Evolutionary conservation across 2,888 invertebrate genomes (phyloP).

Genomic region (Globia sparganii): DNA sequence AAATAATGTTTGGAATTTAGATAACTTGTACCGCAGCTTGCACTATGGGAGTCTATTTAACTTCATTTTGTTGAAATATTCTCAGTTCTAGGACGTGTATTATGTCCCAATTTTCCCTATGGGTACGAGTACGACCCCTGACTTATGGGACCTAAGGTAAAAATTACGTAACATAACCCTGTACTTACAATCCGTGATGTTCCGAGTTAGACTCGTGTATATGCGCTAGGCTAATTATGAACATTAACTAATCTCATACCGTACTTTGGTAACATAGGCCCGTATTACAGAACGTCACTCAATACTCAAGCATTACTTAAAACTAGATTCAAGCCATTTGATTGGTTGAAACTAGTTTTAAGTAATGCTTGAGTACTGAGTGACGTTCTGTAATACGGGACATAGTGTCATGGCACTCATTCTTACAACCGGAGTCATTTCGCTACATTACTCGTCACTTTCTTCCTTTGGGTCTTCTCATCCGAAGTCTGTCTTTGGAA

Average conservation of each 20-base stretch:
- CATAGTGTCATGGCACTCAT: slow-evolving; percentile 86
- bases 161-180: slow-evolving; percentile 33
- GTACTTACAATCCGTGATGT: slow-evolving; percentile 38
- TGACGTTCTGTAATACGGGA: too few relatives aligned
- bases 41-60: not conserved
- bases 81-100: not conserved
- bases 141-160: not conserved
- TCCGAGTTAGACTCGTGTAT: slow-evolving; percentile 44
- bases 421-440: slow-evolving; percentile 66
- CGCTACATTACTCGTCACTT: slow-evolving; percentile 70
- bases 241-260: slow-evolving; percentile 81
- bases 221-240: slow-evolving; percentile 64
- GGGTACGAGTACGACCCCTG: not conserved
- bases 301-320: too few relatives aligned
- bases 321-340: too few relatives aligned
- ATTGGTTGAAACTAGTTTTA: too few relatives aligned
- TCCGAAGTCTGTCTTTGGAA: slow-evolving; percentile 92
- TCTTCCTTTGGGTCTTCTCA: slow-evolving; percentile 85
- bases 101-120: slow-evolving; percentile 4
- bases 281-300: too few relatives aligned
- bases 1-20: not conserved
- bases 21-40: slow-evolving; percentile 4
- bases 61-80: not conserved
- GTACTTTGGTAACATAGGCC: slow-evolving; percentile 89
- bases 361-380: too few relatives aligned